These are phyloP conservation scores for Sebastolobus alascanus DNA, from an alignment of 2,797 vertebrate genomes.

Conservation along the genomic window DNA sequence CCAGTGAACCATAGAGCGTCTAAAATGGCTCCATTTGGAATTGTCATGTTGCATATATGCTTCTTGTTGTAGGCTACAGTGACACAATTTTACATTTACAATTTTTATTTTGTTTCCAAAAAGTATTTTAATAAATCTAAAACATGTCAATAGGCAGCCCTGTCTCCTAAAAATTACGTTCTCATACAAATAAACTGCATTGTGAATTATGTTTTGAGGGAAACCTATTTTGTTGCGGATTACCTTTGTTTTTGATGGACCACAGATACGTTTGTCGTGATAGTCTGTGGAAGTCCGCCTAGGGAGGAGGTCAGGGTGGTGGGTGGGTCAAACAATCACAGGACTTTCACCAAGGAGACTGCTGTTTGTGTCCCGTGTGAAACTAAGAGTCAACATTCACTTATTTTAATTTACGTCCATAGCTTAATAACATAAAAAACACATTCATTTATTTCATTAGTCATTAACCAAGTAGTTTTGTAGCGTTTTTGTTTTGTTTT, in stretches of 20 bases:
- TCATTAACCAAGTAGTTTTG: too few species aligned
- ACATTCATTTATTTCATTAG: not conserved
- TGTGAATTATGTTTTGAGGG: not conserved
- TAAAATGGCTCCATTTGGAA: conserved; percentile 25
- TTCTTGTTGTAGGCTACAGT: not conserved
- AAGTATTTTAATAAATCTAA: not conserved
- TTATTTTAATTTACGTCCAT: not conserved
- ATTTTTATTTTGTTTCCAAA: not conserved
- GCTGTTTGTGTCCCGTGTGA: not conserved
- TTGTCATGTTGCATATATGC: conserved; percentile 23
- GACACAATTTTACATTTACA: not conserved
- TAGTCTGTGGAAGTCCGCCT: not conserved
- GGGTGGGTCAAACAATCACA: not conserved
- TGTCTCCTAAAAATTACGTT: not conserved
- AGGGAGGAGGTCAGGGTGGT: not conserved
- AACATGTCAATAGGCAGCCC: not conserved
- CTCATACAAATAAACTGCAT: not conserved
- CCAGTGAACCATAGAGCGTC: conserved; percentile 13
- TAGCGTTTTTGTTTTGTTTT: too few species aligned
- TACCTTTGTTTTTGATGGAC: not conserved
- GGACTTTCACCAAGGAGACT: not conserved
- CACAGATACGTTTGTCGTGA: not conserved
- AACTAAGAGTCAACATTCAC: not conserved
- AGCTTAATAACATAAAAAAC: not conserved
- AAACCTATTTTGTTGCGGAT: not conserved